Percentiles rank a stretch among this genome's conserved stretches.
Evolutionary conservation across 2,797 vertebrate species (phyloP).

Genomic region (Sebastes nivosus): DNA sequence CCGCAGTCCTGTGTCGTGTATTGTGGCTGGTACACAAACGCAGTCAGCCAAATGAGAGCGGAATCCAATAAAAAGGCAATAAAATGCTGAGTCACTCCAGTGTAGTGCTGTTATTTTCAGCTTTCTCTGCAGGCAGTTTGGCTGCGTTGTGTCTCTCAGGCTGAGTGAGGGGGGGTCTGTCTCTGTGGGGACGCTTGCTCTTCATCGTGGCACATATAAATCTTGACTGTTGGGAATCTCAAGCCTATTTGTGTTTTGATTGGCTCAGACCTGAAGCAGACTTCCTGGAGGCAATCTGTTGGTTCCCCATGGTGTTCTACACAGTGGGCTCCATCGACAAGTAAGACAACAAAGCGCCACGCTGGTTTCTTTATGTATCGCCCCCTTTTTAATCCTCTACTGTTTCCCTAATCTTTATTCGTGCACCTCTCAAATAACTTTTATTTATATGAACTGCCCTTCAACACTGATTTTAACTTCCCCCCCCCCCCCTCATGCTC

Average conservation of each 20-base stretch:
- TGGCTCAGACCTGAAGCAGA: conserved; percentile 85
- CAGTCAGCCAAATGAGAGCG: conserved; percentile 59
- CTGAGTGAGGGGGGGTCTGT: conserved; percentile 24
- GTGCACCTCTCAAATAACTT: background rate
- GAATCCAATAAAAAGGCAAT: conserved; percentile 79
- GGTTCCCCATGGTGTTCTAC: conserved; percentile 90
- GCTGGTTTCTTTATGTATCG: conserved; percentile 1
- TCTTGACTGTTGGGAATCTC: conserved; percentile 34
- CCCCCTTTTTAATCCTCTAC: background rate
- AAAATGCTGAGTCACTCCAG: conserved; percentile 77
- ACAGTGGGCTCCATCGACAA: conserved; percentile 90
- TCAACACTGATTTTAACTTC: background rate
- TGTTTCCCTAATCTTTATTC: background rate
- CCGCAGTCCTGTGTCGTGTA: conserved; percentile 32
- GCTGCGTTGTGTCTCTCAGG: conserved; percentile 50
- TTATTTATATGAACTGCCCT: background rate
- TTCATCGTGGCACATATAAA: conserved; percentile 40
- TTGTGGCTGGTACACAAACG: conserved; percentile 53
- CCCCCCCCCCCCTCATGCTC: too few relatives aligned
- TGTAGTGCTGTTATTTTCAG: conserved; percentile 64
- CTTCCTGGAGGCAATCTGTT: conserved; percentile 89
- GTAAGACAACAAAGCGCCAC: conserved; percentile 67
- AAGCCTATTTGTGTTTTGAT: conserved; percentile 62
- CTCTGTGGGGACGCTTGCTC: conserved; percentile 31
- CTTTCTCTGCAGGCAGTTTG: conserved; percentile 57